These are phyloP conservation scores for Prostheceraeus crozeri DNA, from an alignment of 2,888 invertebrate species.

Conservation along the genomic window DNA sequence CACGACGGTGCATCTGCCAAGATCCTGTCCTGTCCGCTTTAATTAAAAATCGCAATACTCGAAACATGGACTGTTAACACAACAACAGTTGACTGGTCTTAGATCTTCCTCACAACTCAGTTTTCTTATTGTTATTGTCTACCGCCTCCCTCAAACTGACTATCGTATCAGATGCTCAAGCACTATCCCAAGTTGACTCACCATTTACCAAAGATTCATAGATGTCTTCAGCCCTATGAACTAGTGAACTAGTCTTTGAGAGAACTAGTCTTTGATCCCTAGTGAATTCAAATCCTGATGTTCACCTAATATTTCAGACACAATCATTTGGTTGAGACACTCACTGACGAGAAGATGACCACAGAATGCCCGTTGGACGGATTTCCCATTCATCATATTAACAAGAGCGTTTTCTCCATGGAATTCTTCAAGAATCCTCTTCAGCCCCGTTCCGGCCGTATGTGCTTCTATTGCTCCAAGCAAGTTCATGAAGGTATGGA, in stretches of 20 bases:
- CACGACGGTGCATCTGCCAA: slow-evolving; percentile 30
- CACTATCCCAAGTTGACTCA: slow-evolving; percentile 22
- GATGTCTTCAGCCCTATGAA: slow-evolving; percentile 24
- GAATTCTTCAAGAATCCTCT: slow-evolving; percentile 7
- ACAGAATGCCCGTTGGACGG: slow-evolving; percentile 25
- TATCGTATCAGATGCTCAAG: slow-evolving; percentile 24
- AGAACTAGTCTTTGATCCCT: too few species aligned
- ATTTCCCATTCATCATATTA: slow-evolving; percentile 33
- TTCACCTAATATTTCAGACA: slow-evolving; percentile 27
- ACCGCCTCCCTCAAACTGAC: slow-evolving; percentile 21
- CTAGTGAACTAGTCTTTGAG: too few species aligned
- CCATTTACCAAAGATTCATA: slow-evolving; percentile 30
- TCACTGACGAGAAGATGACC: slow-evolving; percentile 30
- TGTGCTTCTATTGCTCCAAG: slow-evolving; percentile 32
- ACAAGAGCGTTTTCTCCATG: slow-evolving; percentile 31
- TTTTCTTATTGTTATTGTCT: slow-evolving; percentile 22
- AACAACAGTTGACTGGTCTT: slow-evolving; percentile 35
- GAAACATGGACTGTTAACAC: slow-evolving; percentile 27
- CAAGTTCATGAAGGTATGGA: slow-evolving; percentile 32
- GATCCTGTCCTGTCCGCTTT: slow-evolving; percentile 32
- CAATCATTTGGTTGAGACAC: slow-evolving; percentile 32
- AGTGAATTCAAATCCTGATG: slow-evolving; percentile 24
- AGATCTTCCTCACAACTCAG: slow-evolving; percentile 15
- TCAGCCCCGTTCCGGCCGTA: slow-evolving; percentile 29
- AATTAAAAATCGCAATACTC: slow-evolving; percentile 25